A percentile compares a stretch with the other conserved stretches of the same genome.
phyloP scores from a whole-genome alignment of 2,888 invertebrate genomes.

The Cotesia congregata region DNA sequence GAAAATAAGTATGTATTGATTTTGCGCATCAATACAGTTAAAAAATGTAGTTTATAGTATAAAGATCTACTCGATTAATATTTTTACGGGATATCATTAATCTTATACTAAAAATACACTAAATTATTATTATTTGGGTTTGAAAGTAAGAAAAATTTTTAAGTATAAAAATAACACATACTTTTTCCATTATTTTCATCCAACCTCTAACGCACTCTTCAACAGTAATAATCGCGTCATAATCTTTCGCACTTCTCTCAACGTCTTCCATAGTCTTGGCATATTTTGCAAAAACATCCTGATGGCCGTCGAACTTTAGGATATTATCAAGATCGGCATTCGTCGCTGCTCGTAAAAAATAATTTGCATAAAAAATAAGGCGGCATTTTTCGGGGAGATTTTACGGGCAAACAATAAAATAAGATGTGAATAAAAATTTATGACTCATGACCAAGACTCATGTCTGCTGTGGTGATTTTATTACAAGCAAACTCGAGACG shows the following conservation, averaged over 20 bases:
- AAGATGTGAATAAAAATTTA: slow-evolving; percentile 15
- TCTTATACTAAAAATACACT: no score
- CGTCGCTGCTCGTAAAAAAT: slow-evolving; percentile 14
- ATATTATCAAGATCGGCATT: slow-evolving; percentile 75
- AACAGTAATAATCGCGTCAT: slow-evolving; percentile 75
- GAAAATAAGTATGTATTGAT: no score
- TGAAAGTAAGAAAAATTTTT: not conserved
- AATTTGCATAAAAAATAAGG: not conserved
- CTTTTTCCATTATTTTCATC: slow-evolving; percentile 81
- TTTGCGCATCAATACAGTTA: no score
- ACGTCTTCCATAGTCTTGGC: slow-evolving; percentile 75
- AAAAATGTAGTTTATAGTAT: no score
- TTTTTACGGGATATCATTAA: no score
- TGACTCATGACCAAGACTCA: not conserved
- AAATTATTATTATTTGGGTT: not conserved
- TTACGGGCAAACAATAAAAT: slow-evolving; percentile 11
- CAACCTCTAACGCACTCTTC: slow-evolving; percentile 79
- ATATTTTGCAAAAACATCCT: slow-evolving; percentile 74
- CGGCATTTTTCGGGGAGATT: not conserved
- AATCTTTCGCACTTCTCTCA: slow-evolving; percentile 74
- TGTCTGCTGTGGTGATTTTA: not conserved
- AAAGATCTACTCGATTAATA: no score
- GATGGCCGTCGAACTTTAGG: slow-evolving; percentile 75
- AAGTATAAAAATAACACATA: slow-evolving; percentile 60
- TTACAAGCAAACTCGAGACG: slow-evolving; percentile 47